Evolutionary conservation across 2,797 vertebrate species (phyloP).

Genomic region (Sylvilagus floridanus): DNA sequence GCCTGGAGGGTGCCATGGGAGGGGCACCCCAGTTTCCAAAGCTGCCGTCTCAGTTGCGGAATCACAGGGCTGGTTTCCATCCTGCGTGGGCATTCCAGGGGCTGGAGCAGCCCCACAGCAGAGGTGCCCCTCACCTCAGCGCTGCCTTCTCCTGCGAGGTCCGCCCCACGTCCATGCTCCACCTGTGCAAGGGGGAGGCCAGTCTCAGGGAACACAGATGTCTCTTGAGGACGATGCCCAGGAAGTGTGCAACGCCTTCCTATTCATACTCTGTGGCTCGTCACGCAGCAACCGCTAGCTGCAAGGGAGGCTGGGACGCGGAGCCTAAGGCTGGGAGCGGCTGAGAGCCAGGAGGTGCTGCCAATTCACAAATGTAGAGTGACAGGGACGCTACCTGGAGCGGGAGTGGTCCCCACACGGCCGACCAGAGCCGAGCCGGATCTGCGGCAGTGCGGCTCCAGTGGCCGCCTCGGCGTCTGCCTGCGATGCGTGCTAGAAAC

Average conservation of each 20-base stretch:
- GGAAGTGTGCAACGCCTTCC: background rate
- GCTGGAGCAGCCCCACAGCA: background rate
- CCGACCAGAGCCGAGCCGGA: background rate
- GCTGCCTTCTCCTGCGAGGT: background rate
- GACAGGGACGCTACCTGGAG: background rate
- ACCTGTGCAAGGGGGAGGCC: background rate
- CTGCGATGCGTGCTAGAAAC: background rate
- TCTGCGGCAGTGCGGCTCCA: too few species aligned
- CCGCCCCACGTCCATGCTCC: background rate
- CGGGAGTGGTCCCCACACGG: background rate
- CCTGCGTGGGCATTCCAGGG: background rate
- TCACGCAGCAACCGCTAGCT: background rate
- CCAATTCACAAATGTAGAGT: background rate
- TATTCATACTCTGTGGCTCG: background rate
- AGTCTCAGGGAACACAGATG: background rate
- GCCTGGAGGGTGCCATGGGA: background rate
- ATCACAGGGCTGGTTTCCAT: background rate
- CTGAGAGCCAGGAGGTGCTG: background rate
- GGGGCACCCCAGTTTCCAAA: background rate
- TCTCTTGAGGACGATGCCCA: background rate
- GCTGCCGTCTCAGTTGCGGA: background rate
- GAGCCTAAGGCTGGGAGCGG: background rate
- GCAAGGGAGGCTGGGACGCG: background rate
- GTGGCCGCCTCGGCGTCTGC: background rate
- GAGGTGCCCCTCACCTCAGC: background rate